Percentiles rank a stretch among this genome's conserved stretches.
phyloP scores from a whole-genome alignment of 2,888 invertebrate species.

The Ormyrus thymus region DNA sequence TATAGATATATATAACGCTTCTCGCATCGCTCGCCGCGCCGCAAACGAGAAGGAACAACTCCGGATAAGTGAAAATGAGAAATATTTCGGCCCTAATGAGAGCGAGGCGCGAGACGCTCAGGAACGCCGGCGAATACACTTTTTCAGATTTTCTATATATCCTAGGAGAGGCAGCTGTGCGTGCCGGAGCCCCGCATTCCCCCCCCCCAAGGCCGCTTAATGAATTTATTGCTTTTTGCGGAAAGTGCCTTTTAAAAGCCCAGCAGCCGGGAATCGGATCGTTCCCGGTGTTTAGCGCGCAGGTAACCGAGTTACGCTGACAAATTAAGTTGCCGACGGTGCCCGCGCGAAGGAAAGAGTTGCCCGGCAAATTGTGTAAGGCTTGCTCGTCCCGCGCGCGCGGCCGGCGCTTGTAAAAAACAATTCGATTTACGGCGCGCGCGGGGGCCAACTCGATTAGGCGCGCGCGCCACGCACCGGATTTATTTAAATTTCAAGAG shows the following conservation, averaged over 20 bases:
- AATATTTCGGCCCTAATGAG: constrained; percentile 48
- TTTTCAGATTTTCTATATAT: too few relatives aligned
- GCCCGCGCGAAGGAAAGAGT: constrained; percentile 18
- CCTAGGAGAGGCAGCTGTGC: background rate
- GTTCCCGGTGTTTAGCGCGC: constrained; percentile 27
- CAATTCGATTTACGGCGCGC: background rate
- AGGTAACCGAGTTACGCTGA: constrained; percentile 65
- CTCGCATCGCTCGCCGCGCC: constrained; percentile 26
- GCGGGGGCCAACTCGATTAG: background rate
- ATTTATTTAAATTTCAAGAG: too few relatives aligned
- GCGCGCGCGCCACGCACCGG: background rate
- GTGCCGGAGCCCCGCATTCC: constrained; percentile 42
- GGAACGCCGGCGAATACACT: too few relatives aligned
- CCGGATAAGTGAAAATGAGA: constrained; percentile 50
- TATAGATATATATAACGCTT: background rate
- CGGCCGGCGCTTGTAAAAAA: background rate
- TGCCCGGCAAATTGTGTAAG: constrained; percentile 16
- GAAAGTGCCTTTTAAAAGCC: constrained; percentile 33
- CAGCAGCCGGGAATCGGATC: constrained; percentile 15
- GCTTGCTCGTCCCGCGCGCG: constrained; percentile 22
- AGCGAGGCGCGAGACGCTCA: constrained; percentile 20
- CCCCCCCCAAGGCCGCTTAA: background rate
- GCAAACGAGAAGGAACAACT: constrained; percentile 27
- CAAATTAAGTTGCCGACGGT: constrained; percentile 61
- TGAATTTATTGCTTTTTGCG: background rate